Base-by-base conservation (phyloP, 2,797 vertebrate genomes). In the Coendou prehensilis region DNA sequence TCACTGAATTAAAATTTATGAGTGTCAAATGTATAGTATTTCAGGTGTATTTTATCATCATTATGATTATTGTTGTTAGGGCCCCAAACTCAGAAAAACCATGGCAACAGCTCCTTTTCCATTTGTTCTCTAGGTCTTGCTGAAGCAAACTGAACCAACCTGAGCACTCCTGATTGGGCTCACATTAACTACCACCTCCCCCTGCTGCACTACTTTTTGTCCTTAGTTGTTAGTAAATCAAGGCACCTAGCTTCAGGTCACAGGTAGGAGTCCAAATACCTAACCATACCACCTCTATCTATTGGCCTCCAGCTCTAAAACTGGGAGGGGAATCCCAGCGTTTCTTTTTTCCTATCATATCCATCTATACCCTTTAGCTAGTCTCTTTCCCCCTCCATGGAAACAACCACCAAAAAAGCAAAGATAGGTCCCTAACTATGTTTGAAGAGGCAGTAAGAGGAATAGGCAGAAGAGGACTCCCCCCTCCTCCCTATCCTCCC, bases 1-100 rank as follows among this genome's bases (percentile, higher is more conserved):
- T 30, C 33, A 41, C 45, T 18, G 37, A 93, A 61, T 71, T 85
- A 86, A 94, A 96, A 93, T 11, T 81, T 83, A 33, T 81, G 59
- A 76, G 33, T 64, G 23, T 3, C n/a, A 18, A 54, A 57, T 23
- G 13, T n/a, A 45, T 22, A 69, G 56, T 37, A 73, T 89, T 91
- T 87, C 28, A 83, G 79, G 67, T 50, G 17, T 81, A 76, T 88
- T 90, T 79, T 52, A 76, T 61, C 41, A 11, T 78, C 22, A 18
- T 69, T 33, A n/a, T 50, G 33, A 88, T 81, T 76, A 45, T 6
- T 79, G 30, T 47, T n/a, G 28, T 56, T 59, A n/a, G 26, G 18
- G 11, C 18, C 30, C 30, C 63, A 64, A 18, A 20, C 57, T 26
- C 41, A 9, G 15, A 91, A 78, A 64, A 54, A 6, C 33, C 30